A percentile compares a stretch with the other conserved stretches of the same genome.
Evolutionary conservation across 2,797 vertebrate genomes (phyloP).

Genomic region (Leptatherina wallacei): DNA sequence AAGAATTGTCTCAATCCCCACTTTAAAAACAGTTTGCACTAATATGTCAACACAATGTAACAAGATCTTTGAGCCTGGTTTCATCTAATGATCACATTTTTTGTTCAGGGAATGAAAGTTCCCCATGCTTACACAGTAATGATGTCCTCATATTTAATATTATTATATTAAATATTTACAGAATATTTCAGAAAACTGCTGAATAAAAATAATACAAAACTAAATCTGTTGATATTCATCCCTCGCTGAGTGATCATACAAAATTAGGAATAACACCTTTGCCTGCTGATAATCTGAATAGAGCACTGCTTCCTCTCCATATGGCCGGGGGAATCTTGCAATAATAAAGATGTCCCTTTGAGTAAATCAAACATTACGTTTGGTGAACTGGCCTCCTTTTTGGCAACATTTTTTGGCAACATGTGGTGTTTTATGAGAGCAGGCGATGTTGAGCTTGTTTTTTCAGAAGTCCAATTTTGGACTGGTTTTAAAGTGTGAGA

Average conservation of each 20-base stretch:
- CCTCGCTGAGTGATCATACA: not conserved
- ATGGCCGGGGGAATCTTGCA: not conserved
- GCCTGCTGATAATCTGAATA: not conserved
- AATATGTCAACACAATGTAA: too few relatives aligned
- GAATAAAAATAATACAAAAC: not conserved
- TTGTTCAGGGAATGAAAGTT: too few relatives aligned
- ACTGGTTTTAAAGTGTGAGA: constrained; percentile 17
- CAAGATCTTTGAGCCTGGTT: too few relatives aligned
- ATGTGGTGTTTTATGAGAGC: not conserved
- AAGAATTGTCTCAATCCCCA: too few relatives aligned
- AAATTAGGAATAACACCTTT: not conserved
- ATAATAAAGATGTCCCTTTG: not conserved
- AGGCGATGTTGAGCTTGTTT: not conserved
- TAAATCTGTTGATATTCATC: constrained; percentile 4
- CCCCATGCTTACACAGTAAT: too few relatives aligned
- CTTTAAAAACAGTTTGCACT: too few relatives aligned
- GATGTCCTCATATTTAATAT: too few relatives aligned
- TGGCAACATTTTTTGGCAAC: not conserved
- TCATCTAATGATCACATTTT: too few relatives aligned
- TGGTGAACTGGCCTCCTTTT: not conserved
- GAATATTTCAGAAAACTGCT: too few relatives aligned
- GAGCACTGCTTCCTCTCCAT: not conserved
- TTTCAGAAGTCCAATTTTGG: not conserved
- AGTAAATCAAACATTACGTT: constrained; percentile 10
- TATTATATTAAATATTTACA: too few relatives aligned